Base-by-base conservation (phyloP, 2,797 vertebrate genomes). In the Sandelia bainsii region DNA sequence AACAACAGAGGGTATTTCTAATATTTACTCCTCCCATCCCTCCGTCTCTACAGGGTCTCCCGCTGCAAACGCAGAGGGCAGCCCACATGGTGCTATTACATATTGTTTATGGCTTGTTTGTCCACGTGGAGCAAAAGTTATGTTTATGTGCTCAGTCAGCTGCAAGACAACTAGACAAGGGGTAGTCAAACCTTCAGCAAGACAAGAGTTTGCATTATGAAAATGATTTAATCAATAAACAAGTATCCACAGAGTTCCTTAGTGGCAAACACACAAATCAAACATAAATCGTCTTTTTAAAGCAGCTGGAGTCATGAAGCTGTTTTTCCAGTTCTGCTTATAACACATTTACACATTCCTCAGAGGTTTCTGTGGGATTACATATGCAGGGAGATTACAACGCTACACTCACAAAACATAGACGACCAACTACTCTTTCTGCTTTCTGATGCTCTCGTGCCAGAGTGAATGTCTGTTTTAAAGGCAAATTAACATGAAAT, bases 401-500 rank as follows among this genome's bases (percentile, higher is more conserved):
- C 12, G 12, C n/a, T 53, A 48, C 56, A 9, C 39, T 69, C 42
- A 58, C 42, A 57, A 25, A 59, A 61, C 29, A 67, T 34, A 57
- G 32, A 54, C 17, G 17, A 13, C 25, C 68, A 45, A 51, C 20
- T 52, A 6, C 29, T 57, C 37, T 62, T 46, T 62, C 37, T 77
- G 34, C 49, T n/a, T 74, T 58, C 51, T 39, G 53, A 37, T 50
- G 50, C 12, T 37, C 10, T n/a, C 9, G 1, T 52, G 29, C 39
- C 51, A 57, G 27, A 56, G 27, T 49, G 42, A 72, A 62, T 69
- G 45, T 62, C 46, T 44, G 29, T 71, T 61, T 69, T 49, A 12
- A 40, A 40, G 42, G n/a, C 42, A 61, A 46, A 72, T n/a, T 34
- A 37, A 51, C 44, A 57, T 75, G 11, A 75, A 75, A 59, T 37